Base-by-base conservation (phyloP, 2,113 vertebrate species). In the Columba janthina region DNA sequence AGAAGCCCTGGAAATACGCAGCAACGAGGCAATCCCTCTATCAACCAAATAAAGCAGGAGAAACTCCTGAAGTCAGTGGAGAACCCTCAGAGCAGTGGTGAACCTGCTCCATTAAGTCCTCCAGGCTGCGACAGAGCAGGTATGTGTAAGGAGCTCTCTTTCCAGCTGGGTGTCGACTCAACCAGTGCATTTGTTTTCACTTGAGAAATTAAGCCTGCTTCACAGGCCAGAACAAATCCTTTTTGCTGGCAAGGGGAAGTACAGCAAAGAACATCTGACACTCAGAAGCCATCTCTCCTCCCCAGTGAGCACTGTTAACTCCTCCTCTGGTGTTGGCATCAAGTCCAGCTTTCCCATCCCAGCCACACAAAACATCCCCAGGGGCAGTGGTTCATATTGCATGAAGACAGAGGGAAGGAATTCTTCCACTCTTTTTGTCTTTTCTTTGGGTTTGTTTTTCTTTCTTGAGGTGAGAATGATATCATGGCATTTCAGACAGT, bases 301-400 rank as follows among this genome's bases (percentile, higher is more conserved):
- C n/a, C 34, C 20, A 0, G 0, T 6, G 6, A 3, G 12, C 61
- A 22, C 6, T 0, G 2, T n/a, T 62, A 74, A 53, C 57, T 81
- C 54, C 53, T 3, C 0, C 69, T 66, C 46, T 46, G 40, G 21
- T 72, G n/a, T 54, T 61, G 58, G 77, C 54, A 88, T 20, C 16
- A 61, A 44, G 51, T 42, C 34, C 57, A 85, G 48, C 65, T 85
- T 88, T 82, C 19, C 46, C 7, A 67, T 46, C 36, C 44, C 36
- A 61, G 31, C 26, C 71, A 87, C 34, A 14, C 26, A 78, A 46
- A 93, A 84, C 21, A 73, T 28, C 15, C 12, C 54, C 50, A 56
- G 48, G 9, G 21, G 36, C 62, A 54, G 62, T 2, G 18, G 13
- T 78, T 72, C 61, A 51, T 0, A 1, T 29, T 77, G 60, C 32